Evolutionary conservation across 2,888 invertebrate genomes (phyloP), one percentile per base, ranked within the genome.

Genomic region (Eugnorisma glareosa): DNA sequence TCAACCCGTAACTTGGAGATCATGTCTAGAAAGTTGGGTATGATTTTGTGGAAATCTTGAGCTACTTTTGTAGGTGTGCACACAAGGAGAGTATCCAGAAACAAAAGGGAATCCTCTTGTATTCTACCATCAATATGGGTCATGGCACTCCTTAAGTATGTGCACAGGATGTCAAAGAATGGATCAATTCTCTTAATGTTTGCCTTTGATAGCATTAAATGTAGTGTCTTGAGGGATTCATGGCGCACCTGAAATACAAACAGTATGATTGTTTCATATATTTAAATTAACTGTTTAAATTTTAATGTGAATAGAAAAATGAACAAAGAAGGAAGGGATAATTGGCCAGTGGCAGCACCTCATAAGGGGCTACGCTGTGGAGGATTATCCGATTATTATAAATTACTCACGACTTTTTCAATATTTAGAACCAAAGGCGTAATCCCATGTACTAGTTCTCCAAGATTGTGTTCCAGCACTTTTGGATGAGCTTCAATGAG

Each of bases 121-220:
- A 99, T 98, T 70, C 97, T 96, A 21, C 97, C 97, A 91, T 98
- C 97, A 79, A 99, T 98, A 90, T 99, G 98, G 0, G 99, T 99
- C 98, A 99, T 98, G 0, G 98, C 98, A 95, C 99, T 99, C 73
- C 98, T 97, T 67, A 99, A 93, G 93, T 98, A 98, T 1, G 98
- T 98, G 35, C 98, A 97, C 79, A 99, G 94, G 11, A 98, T 97
- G 81, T 98, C 97, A 91, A 98, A 98, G 92, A 98, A 98, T 18
- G 99, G 98, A 61, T 97, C 93, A 24, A 98, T 93, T 87, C 97
- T 97, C 18, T 97, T 96, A 78, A 94, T 75, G 18, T 89, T 81
- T 3, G 93, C 91, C 86, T 93, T 94, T 40, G 94, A 93, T 6
- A 97, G 91, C 73, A 97, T 95, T 37, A 97, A 88, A 86, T 96